Evolutionary conservation across 2,888 invertebrate genomes (phyloP).

Genomic region (Cerceris rybyensis): DNA sequence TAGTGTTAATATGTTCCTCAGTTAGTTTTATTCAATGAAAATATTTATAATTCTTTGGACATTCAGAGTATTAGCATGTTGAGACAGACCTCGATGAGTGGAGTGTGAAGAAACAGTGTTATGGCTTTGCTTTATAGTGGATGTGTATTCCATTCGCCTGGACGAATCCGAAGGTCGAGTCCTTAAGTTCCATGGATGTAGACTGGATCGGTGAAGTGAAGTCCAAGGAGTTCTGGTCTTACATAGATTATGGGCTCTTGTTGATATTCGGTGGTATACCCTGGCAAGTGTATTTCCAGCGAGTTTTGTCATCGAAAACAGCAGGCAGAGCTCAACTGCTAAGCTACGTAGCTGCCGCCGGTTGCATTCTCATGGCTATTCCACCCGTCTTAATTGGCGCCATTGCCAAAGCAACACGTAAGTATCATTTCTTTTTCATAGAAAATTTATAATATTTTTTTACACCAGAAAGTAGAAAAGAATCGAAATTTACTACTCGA

Average conservation of each 20-base stretch:
- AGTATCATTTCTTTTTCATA: conserved; percentile 70
- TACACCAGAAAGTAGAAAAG: no score
- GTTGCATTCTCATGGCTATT: conserved; percentile 98
- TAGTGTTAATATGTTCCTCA: no score
- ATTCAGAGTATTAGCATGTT: not conserved
- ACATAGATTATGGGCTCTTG: conserved; percentile 93
- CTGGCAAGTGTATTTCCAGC: conserved; percentile 99
- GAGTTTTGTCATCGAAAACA: conserved; percentile 97
- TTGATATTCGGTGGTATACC: conserved; percentile 98
- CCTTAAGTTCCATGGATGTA: conserved; percentile 91
- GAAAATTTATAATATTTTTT: not conserved
- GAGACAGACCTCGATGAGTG: not conserved
- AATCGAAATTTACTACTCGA: no score
- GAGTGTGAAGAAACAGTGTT: not conserved
- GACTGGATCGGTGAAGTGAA: conserved; percentile 95
- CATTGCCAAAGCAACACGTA: conserved; percentile 97
- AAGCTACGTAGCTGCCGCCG: conserved; percentile 97
- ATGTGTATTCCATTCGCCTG: conserved; percentile 98
- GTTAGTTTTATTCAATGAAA: not conserved
- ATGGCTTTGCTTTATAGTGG: conserved; percentile 85
- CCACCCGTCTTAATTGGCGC: conserved; percentile 98
- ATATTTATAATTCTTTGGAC: not conserved
- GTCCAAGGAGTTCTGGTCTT: conserved; percentile 89
- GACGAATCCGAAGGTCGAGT: conserved; percentile 92
- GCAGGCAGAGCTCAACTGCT: conserved; percentile 96